Base-by-base conservation (phyloP, 1,140 invertebrate species). In the Akabosia matsudoensis region DNA sequence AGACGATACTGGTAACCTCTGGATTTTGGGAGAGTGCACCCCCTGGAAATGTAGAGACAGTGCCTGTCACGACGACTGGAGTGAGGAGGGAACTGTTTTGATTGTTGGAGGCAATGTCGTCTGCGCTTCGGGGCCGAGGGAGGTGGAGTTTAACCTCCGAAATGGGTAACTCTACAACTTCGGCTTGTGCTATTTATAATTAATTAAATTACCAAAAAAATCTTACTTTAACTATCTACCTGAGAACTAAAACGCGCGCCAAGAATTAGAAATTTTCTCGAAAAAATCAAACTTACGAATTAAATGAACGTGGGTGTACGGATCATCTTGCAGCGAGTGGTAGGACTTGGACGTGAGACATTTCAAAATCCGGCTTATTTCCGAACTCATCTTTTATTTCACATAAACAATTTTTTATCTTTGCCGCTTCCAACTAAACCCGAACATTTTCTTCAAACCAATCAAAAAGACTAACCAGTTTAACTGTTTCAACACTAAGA, bases 381-480 rank as follows among this genome's bases (percentile, higher is more conserved):
- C 82, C 18, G 78, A 77, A 56, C 76, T 82, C 82, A 82, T 82
- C 79, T 79, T 82, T n/a, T n/a, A n/a, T n/a, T n/a, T n/a, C n/a
- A n/a, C 7, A 45, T 45, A 45, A 18, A 18, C 18, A 10, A 45
- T 7, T 45, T 10, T 45, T 45, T 45, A 10, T 45, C 37, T 45
- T 45, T 45, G 18, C 7, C 37, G 18, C 37, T 45, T 45, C 37
- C 37, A 45, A 45, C 37, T 45, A n/a, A n/a, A 45, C 73, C 28
- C 51, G 13, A 74, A 28, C 28, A 51, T 51, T 26, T 26, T 28
- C 26, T 45, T 74, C 22, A 1, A n/a, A 26, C n/a, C 16, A 33
- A 18, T n/a, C 30, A 71, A 28, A 30, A 33, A 71, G 28, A 13
- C n/a, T n/a, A n/a, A n/a, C n/a, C n/a, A n/a, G n/a, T n/a, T n/a